Conservation (phyloP, 2,113 vertebrate species). For the Saccopteryx bilineata region DNA sequence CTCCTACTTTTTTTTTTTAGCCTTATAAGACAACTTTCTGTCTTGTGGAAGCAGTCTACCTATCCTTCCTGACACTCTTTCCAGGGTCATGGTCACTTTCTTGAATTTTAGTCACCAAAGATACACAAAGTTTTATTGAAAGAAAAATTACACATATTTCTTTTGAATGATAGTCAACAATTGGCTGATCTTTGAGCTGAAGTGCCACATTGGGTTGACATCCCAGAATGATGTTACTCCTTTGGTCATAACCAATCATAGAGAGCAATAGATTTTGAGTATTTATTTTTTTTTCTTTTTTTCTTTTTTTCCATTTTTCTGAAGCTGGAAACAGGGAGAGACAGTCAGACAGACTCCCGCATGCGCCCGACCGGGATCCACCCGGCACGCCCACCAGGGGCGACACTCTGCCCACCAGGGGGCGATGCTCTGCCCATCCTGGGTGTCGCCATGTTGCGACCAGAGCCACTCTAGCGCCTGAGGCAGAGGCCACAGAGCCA, state of each 20-base stretch:
- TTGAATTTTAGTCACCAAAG: constrained; percentile 40
- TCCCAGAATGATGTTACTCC: background rate
- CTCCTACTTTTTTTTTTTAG: background rate
- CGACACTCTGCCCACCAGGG: too few species aligned
- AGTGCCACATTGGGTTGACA: background rate
- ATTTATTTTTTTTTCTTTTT: too few species aligned
- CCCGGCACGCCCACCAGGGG: too few species aligned
- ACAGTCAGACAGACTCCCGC: too few species aligned
- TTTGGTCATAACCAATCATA: background rate
- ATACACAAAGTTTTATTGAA: background rate
- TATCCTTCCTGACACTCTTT: background rate
- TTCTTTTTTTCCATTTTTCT: too few species aligned
- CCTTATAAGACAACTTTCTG: background rate
- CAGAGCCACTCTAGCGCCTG: too few species aligned
- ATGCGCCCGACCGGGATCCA: too few species aligned
- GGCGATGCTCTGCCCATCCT: too few species aligned
- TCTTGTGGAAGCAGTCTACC: background rate
- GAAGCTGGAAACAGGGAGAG: too few species aligned
- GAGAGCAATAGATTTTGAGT: background rate
- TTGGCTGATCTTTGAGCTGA: background rate
- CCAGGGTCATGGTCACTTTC: background rate
- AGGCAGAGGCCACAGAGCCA: too few species aligned
- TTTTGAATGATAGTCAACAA: constrained; percentile 1
- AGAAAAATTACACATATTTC: background rate
- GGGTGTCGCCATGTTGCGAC: too few species aligned